A percentile compares a stretch with the other conserved stretches of the same genome.
phyloP scores from a whole-genome alignment of 2,797 vertebrate species.

The Scleropages formosus region DNA sequence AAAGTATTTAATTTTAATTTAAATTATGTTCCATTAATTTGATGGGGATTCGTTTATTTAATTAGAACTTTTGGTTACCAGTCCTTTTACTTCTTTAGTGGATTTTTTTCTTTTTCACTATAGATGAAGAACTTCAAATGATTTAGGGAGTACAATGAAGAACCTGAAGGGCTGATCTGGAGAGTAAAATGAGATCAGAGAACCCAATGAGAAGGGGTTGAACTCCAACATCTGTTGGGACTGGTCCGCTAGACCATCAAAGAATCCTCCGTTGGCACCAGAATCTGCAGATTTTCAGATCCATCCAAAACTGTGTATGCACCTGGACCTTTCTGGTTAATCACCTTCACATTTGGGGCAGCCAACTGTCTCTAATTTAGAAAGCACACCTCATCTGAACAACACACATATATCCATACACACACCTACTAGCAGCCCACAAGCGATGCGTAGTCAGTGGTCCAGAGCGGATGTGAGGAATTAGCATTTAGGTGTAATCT shows the following conservation, averaged over 20 bases:
- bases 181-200: background rate
- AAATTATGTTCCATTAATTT: too few relatives aligned
- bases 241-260: background rate
- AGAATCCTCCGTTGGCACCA: background rate
- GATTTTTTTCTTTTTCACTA: too few relatives aligned
- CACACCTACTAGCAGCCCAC: background rate
- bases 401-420: conserved; percentile 10
- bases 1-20: too few relatives aligned
- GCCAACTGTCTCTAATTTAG: background rate
- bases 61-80: too few relatives aligned
- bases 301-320: background rate
- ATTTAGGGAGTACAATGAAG: too few relatives aligned
- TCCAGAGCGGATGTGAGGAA: conserved; percentile 16
- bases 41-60: too few relatives aligned
- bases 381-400: background rate
- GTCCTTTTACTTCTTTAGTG: too few relatives aligned
- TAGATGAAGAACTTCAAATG: too few relatives aligned
- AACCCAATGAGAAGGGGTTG: background rate
- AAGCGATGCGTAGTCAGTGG: conserved; percentile 16
- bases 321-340: background rate
- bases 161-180: too few relatives aligned
- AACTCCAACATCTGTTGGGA: background rate
- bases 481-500: conserved; percentile 35
- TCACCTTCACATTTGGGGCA: background rate
- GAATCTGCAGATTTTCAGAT: background rate